Percentiles rank a stretch among this genome's conserved stretches.
These are phyloP conservation scores for Thymelicus sylvestris DNA, from an alignment of 2,888 invertebrate genomes.

Conservation along the genomic window DNA sequence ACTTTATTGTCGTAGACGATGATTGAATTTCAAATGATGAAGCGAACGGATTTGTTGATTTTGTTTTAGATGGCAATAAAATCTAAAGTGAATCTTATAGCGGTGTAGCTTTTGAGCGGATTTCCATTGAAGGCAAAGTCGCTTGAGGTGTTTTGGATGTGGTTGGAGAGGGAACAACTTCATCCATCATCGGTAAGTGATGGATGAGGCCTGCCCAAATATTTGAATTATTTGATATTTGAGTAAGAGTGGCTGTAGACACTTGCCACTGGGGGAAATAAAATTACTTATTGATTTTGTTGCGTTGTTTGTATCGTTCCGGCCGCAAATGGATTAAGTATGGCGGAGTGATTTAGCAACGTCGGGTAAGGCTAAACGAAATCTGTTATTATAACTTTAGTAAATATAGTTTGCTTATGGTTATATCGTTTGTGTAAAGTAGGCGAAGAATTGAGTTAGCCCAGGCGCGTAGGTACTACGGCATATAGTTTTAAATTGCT, in stretches of 20 bases:
- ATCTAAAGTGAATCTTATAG: conserved; percentile 19
- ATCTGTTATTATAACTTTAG: background rate
- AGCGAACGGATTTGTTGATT: conserved; percentile 27
- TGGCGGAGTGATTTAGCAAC: conserved; percentile 25
- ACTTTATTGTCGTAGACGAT: background rate
- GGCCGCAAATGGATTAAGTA: conserved; percentile 31
- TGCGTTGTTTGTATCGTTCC: conserved; percentile 38
- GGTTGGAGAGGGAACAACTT: conserved; percentile 54
- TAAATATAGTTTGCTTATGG: too few species aligned
- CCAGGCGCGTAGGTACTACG: too few species aligned
- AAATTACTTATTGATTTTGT: conserved; percentile 47
- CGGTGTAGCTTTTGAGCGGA: background rate
- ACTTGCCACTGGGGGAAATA: conserved; percentile 52
- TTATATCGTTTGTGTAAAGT: background rate
- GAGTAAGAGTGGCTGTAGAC: conserved; percentile 51
- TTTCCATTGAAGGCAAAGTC: background rate
- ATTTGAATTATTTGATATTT: conserved; percentile 79
- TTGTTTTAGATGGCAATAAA: conserved; percentile 16
- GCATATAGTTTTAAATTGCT: too few species aligned
- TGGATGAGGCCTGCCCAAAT: conserved; percentile 80
- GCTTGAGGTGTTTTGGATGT: conserved; percentile 47
- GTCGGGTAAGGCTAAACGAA: conserved; percentile 9
- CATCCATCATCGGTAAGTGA: conserved; percentile 81
- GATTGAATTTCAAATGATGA: conserved; percentile 34
- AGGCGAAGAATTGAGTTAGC: background rate